Evolutionary conservation across 1,140 invertebrate genomes (phyloP).

Genomic region (Luehdorfia chinensis): DNA sequence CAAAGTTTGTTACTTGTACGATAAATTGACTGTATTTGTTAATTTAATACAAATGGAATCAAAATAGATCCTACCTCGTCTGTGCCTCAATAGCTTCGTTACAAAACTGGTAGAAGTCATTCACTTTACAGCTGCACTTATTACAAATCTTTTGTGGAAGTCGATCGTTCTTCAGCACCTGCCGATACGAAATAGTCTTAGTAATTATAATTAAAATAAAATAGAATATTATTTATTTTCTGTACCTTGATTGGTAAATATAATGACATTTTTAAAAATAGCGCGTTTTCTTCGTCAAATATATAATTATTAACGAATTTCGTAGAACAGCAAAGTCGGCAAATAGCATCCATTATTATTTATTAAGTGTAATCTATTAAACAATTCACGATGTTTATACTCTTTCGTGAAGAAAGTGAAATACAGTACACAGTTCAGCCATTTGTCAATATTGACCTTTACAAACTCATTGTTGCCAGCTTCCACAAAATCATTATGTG

Average conservation of each 20-base stretch:
- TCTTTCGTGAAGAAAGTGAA: slow-evolving; percentile 47
- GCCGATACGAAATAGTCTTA: slow-evolving; percentile 29
- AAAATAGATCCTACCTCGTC: slow-evolving; percentile 73
- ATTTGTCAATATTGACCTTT: slow-evolving; percentile 68
- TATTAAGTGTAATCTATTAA: slow-evolving; percentile 20
- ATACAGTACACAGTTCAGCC: slow-evolving; percentile 43
- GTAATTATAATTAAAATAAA: slow-evolving; percentile 13
- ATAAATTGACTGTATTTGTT: no score
- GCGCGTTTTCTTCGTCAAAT: slow-evolving; percentile 66
- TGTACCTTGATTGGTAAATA: slow-evolving; percentile 73
- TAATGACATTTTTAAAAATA: slow-evolving; percentile 69
- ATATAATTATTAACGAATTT: slow-evolving; percentile 66
- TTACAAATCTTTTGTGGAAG: slow-evolving; percentile 81
- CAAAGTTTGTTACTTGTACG: no score
- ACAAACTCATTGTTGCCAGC: slow-evolving; percentile 42
- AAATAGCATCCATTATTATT: slow-evolving; percentile 63
- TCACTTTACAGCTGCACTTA: slow-evolving; percentile 80
- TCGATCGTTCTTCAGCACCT: slow-evolving; percentile 79
- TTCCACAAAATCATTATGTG: slow-evolving; percentile 30
- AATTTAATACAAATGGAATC: no score
- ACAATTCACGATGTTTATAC: slow-evolving; percentile 44
- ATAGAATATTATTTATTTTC: slow-evolving; percentile 20
- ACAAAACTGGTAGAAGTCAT: slow-evolving; percentile 82
- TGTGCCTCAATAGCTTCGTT: slow-evolving; percentile 79
- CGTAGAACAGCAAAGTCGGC: slow-evolving; percentile 66